Evolutionary conservation across 2,113 vertebrate genomes (phyloP).

Genomic region (Catagonus wagneri): DNA sequence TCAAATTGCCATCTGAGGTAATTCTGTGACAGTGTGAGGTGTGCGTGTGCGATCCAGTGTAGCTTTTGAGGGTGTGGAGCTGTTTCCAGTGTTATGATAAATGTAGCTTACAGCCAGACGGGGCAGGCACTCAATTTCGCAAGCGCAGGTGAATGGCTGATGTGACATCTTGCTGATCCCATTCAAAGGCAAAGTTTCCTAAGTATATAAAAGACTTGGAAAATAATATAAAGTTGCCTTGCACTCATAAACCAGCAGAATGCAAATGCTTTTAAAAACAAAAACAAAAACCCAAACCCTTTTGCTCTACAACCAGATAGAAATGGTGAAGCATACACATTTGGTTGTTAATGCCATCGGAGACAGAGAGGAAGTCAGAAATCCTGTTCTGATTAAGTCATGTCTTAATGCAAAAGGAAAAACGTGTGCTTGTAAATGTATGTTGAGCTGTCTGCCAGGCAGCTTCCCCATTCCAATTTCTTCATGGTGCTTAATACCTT

Average conservation of each 20-base stretch:
- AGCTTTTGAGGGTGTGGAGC: neutral
- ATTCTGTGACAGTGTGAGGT: neutral
- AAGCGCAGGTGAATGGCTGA: neutral
- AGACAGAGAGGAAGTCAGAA: neutral
- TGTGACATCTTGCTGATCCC: neutral
- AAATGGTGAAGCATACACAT: rapidly evolving
- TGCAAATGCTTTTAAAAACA: neutral
- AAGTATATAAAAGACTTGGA: neutral
- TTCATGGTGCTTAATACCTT: neutral
- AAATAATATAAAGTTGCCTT: neutral
- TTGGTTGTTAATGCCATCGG: neutral
- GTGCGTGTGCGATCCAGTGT: too few species aligned
- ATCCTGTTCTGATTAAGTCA: neutral
- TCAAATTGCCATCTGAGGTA: neutral
- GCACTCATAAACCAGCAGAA: neutral
- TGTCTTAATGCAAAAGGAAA: neutral
- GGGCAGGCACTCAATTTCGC: neutral
- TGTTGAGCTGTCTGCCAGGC: neutral
- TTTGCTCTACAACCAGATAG: neutral
- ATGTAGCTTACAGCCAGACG: neutral
- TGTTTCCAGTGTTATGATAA: neutral
- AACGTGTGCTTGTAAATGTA: neutral
- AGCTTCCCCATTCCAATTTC: neutral
- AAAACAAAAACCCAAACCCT: too few species aligned
- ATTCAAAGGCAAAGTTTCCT: neutral